Evolutionary conservation across 2,113 vertebrate genomes (phyloP), one percentile per base, ranked within the genome.

Genomic region (Oncorhynchus tshawytscha): DNA sequence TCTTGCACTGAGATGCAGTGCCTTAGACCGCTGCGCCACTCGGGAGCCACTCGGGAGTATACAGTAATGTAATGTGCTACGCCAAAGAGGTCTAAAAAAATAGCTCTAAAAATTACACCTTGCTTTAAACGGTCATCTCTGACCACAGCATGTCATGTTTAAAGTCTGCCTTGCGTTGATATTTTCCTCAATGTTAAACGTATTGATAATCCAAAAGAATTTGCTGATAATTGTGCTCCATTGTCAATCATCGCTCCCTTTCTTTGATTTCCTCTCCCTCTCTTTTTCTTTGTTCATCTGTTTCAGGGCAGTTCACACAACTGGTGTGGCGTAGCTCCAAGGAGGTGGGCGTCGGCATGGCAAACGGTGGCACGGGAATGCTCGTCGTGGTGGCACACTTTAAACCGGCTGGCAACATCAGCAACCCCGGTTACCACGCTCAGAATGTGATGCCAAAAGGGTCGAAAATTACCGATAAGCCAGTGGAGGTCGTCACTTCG

Each of bases 261-360:
- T n/a, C 2, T 7, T 22, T 60, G 1, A 7, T 15, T 20, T 16
- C 8, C 1, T 60, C 54, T 49, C 48, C 39, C 24, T 57, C 11
- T 29, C 39, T 29, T 3, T 3, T 48, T 22, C 9, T 57, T 31
- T 69, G 5, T 60, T 16, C 16, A 39, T 20, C 4, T 16, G 1
- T 27, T 29, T 6, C 54, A 80, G 81, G 77, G 4, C 81, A 83
- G 45, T 83, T 83, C 78, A 83, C 81, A 24, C 81, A 83, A 77
- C 65, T 67, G 12, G 65, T 67, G 25, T 67, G 65, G 65, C 25
- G 65, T 67, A 29, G 65, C 25, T 67, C 65, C 25, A 15, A 67
- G 25, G 24, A 67, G 15, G 65, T 67, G 25, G 65, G 65, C 11
- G 25, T 67, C 3, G 65, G 65, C 3, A 4, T 22, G 25, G 65